A percentile compares a stretch with the other conserved stretches of the same genome.
Evolutionary conservation across 30 jellyfish, hydroid and myxozoan genomes (phyloP).

Genomic region (Catostylus mosaicus): DNA sequence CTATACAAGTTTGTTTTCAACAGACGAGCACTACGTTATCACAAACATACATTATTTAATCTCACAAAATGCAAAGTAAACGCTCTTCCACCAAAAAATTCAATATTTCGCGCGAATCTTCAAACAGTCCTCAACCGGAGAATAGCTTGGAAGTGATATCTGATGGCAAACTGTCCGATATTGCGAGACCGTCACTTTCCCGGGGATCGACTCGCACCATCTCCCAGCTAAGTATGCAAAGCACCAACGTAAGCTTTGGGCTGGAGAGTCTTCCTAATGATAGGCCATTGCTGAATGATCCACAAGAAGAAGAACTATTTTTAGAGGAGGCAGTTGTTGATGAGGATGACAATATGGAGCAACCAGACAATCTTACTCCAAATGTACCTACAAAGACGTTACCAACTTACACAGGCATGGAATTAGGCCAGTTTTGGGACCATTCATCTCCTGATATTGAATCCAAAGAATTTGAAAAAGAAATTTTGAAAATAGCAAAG

Average conservation of each 20-base stretch:
- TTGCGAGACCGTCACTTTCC: constrained; percentile 60
- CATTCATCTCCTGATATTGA: neutral
- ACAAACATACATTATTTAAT: neutral
- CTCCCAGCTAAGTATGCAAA: constrained; percentile 48
- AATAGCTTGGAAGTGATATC: constrained; percentile 59
- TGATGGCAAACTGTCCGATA: constrained; percentile 48
- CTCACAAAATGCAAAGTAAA: constrained; percentile 15
- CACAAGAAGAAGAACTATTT: neutral
- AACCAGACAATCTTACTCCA: neutral
- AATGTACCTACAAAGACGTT: neutral
- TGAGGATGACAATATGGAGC: neutral
- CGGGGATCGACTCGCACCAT: constrained; percentile 46
- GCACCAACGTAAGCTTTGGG: constrained; percentile 28
- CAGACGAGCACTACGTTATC: neutral
- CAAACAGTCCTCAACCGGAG: constrained; percentile 5
- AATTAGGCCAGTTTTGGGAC: neutral
- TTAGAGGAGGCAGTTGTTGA: constrained; percentile 48
- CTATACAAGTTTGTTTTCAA: neutral
- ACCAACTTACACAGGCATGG: neutral
- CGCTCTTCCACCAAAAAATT: neutral
- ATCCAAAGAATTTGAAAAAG: constrained; percentile 37
- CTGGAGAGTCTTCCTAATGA: constrained; percentile 63
- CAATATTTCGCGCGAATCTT: neutral
- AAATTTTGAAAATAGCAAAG: constrained; percentile 20
- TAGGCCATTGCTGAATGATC: neutral